Evolutionary conservation across 1,140 invertebrate genomes (phyloP).

Genomic region (Lepidurus apus): DNA sequence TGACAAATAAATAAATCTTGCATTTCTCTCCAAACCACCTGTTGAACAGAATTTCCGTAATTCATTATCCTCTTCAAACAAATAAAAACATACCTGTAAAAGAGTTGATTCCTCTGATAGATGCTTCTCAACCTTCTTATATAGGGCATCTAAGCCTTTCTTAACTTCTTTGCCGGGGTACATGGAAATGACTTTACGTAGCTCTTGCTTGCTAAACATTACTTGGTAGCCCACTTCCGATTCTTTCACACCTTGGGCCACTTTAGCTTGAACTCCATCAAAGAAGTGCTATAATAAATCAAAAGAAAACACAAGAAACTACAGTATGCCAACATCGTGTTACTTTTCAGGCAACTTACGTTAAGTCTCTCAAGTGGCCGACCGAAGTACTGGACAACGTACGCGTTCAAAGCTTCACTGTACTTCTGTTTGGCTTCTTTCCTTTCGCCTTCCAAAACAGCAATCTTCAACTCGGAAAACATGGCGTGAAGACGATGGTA

Average conservation of each 20-base stretch:
- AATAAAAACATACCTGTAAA: conserved; percentile 60
- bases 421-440: conserved; percentile 91
- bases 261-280: conserved; percentile 85
- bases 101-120: conserved; percentile 91
- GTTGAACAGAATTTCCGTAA: conserved; percentile 36
- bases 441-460: conserved; percentile 75
- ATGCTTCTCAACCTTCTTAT: conserved; percentile 96
- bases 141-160: conserved; percentile 88
- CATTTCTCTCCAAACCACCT: conserved; percentile 99
- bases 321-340: conserved; percentile 3
- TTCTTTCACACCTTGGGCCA: conserved; percentile 87
- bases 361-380: conserved; percentile 92
- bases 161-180: conserved; percentile 95
- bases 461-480: conserved; percentile 83
- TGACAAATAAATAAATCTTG: conserved; percentile 98
- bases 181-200: conserved; percentile 89
- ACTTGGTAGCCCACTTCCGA: conserved; percentile 97
- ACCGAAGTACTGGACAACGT: conserved; percentile 92
- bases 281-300: conserved; percentile 73
- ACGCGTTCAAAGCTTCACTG: conserved; percentile 78
- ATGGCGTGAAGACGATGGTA: conserved; percentile 89
- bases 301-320: conserved; percentile 28
- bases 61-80: neutral
- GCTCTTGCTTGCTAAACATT: conserved; percentile 93
- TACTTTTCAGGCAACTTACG: conserved; percentile 51